A percentile compares a stretch with the other conserved stretches of the same genome.
Evolutionary conservation across 2,797 vertebrate species (phyloP).

Genomic region (Labeo calbasu): DNA sequence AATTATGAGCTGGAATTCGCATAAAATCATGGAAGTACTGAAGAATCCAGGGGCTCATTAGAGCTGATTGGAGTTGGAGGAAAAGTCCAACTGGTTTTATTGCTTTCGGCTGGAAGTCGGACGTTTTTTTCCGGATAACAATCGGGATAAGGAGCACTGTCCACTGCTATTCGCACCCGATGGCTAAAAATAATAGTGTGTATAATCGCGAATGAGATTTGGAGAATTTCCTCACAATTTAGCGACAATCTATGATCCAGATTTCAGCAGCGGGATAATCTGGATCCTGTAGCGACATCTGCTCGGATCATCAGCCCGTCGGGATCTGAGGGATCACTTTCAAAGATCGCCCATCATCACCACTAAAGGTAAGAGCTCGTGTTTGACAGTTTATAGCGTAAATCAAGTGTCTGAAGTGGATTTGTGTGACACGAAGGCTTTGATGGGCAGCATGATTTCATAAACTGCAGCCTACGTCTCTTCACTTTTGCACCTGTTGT

Average conservation of each 20-base stretch:
- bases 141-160: constrained; percentile 18
- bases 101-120: constrained; percentile 46
- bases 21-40: constrained; percentile 39
- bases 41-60: constrained; percentile 22
- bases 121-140: constrained; percentile 52
- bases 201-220: constrained; percentile 15
- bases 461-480: neutral
- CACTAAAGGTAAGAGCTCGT: constrained; percentile 65
- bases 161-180: neutral
- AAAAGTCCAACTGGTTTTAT: constrained; percentile 66
- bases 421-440: neutral
- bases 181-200: constrained; percentile 48
- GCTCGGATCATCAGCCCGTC: constrained; percentile 54
- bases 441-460: neutral
- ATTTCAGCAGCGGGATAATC: constrained; percentile 49
- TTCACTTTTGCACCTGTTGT: constrained; percentile 61
- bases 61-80: constrained; percentile 62
- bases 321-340: constrained; percentile 60
- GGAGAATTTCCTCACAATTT: constrained; percentile 13
- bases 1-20: neutral
- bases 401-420: neutral
- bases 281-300: constrained; percentile 64
- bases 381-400: neutral
- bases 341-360: constrained; percentile 40
- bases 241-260: constrained; percentile 51